Base-by-base conservation (phyloP, 2,113 vertebrate species). In the Cricetomys ansorgei region DNA sequence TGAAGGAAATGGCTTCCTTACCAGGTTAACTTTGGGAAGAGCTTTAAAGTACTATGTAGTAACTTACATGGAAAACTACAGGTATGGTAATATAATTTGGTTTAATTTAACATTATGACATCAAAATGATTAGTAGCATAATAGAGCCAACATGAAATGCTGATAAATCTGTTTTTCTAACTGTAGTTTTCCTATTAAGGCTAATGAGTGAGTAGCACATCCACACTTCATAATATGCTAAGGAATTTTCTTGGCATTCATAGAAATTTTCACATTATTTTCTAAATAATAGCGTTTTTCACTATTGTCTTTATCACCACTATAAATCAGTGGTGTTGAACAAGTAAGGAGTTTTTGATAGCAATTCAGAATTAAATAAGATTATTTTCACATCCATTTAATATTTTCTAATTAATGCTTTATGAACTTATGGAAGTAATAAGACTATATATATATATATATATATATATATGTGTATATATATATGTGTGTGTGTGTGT, bases 221-320 rank as follows among this genome's bases (percentile, higher is more conserved):
- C 27, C 43, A 92, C 5, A 81, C 40, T 96, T 90, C 3, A 93
- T 29, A 93, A 85, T 69, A 50, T 90, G 73, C 53, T 64, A 88
- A 93, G 12, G 40, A 27, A 93, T 80, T 94, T 91, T 89, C 89
- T 92, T 96, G 55, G 55, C 27, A 93, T 40, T 89, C n/a, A 83
- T 79, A 75, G 2, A 91, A 69, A 94, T 70, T 91, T 90, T 76
- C 40, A 67, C 50, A 88, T n/a, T 87, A 29, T 88, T 96, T 96
- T 87, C n/a, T 40, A 94, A 93, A 89, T 48, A 83, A 53, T 43
- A 11, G 11, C 7, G 27, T 95, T 91, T 91, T 87, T 2, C 15
- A 55, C 12, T 65, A n/a, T n/a, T 93, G 40, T n/a, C 57, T 86
- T 64, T 59, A 90, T 2, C 59, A 88, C 50, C 55, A 19, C 21